Evolutionary conservation across 1,140 invertebrate species (phyloP).

Genomic region (silkworm (Bombyx mori)): ASM3026992v2 NC_085118.1:10222501-10223000

Average conservation of each 20-base stretch:
- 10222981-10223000: too few species aligned
- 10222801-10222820: conserved; percentile 31
- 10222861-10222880: conserved; percentile 36
- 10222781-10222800: conserved; percentile 20
- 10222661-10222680: too few species aligned
- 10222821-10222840: conserved; percentile 18
- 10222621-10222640: too few species aligned
- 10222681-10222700: neutral
- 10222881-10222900: conserved; percentile 52
- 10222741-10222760: conserved; percentile 7
- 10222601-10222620: too few species aligned
- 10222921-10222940: conserved; percentile 19
- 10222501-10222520: too few species aligned
- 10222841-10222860: conserved; percentile 29
- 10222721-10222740: conserved; percentile 4
- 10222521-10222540: too few species aligned
- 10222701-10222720: neutral
- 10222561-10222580: too few species aligned
- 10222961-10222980: too few species aligned
- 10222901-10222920: conserved; percentile 30
- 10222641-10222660: too few species aligned
- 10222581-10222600: too few species aligned
- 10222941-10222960: conserved; percentile 7
- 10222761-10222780: conserved; percentile 1
- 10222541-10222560: too few species aligned